Evolutionary conservation across 2,797 vertebrate genomes (phyloP).

Genomic region (Mareca penelope): DNA sequence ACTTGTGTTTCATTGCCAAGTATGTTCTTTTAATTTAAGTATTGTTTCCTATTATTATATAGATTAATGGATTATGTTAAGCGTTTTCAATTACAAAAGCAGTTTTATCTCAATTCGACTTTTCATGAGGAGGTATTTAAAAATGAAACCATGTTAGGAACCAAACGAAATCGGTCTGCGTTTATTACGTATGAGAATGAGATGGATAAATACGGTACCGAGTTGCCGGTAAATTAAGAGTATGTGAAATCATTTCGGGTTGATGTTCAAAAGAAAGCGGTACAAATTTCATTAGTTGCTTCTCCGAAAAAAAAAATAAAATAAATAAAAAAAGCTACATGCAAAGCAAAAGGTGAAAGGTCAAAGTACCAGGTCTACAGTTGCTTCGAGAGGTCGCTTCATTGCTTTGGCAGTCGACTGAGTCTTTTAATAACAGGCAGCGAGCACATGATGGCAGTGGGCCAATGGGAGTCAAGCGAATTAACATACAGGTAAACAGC

Average conservation of each 20-base stretch:
- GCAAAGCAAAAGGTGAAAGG: conserved; percentile 99
- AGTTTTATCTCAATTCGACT: conserved; percentile 77
- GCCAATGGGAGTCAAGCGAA: conserved; percentile 99
- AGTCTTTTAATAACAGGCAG: conserved; percentile 99
- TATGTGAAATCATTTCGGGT: conserved; percentile 77
- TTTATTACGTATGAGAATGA: conserved; percentile 80
- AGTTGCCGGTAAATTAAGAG: conserved; percentile 78
- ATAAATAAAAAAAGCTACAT: conserved; percentile 89
- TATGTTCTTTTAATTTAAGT: conserved; percentile 65
- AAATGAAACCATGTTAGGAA: conserved; percentile 79
- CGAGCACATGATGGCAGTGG: conserved; percentile 99
- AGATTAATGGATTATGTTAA: conserved; percentile 73
- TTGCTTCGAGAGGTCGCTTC: conserved; percentile 99
- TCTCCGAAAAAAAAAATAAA: conserved; percentile 79
- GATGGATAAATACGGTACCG: conserved; percentile 78
- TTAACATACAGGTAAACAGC: conserved; percentile 99
- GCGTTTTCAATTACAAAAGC: conserved; percentile 72
- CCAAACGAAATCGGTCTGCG: conserved; percentile 69
- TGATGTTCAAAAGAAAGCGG: conserved; percentile 81
- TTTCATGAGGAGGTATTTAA: conserved; percentile 77
- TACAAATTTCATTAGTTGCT: conserved; percentile 90
- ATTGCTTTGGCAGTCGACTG: conserved; percentile 99
- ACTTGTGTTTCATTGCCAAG: conserved; percentile 78
- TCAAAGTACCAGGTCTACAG: conserved; percentile 97
- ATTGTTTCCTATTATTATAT: conserved; percentile 60